phyloP scores from a whole-genome alignment of 2,113 vertebrate species.

The Takifugu flavidus region DNA sequence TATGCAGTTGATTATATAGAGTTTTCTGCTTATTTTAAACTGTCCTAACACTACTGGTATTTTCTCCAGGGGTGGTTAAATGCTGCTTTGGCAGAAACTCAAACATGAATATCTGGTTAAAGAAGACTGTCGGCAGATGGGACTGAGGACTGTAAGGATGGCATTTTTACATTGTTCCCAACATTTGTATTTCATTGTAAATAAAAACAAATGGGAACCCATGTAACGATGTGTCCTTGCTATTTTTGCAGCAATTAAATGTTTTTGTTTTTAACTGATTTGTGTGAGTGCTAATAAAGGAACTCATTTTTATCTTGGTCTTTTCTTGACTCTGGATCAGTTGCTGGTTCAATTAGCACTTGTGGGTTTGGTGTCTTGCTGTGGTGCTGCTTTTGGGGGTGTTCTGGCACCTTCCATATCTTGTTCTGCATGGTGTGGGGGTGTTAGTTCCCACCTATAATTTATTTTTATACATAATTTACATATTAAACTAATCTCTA shows the following conservation, averaged over 20 bases:
- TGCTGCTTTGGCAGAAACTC: constrained; percentile 3
- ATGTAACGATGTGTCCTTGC: not conserved
- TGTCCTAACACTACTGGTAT: not conserved
- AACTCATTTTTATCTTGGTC: too few species aligned
- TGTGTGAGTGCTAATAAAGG: not conserved
- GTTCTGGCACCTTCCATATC: too few species aligned
- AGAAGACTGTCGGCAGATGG: constrained; percentile 29
- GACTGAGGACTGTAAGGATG: constrained; percentile 24
- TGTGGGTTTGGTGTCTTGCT: too few species aligned
- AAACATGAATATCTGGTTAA: constrained; percentile 12
- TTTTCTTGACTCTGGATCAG: too few species aligned
- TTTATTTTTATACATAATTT: too few species aligned
- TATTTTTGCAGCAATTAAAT: not conserved
- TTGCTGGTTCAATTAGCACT: too few species aligned
- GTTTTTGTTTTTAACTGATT: not conserved
- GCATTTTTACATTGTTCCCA: constrained; percentile 60
- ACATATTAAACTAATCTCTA: too few species aligned
- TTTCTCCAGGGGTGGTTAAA: constrained; percentile 82
- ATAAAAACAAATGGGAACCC: constrained; percentile 55
- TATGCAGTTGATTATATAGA: too few species aligned
- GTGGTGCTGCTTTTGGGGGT: too few species aligned
- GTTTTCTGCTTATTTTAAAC: not conserved
- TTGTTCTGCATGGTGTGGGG: too few species aligned
- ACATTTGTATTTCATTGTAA: constrained; percentile 73
- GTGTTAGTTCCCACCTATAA: too few species aligned